Conservation (phyloP, 2,797 vertebrate species). For the Amniataba percoides region DNA sequence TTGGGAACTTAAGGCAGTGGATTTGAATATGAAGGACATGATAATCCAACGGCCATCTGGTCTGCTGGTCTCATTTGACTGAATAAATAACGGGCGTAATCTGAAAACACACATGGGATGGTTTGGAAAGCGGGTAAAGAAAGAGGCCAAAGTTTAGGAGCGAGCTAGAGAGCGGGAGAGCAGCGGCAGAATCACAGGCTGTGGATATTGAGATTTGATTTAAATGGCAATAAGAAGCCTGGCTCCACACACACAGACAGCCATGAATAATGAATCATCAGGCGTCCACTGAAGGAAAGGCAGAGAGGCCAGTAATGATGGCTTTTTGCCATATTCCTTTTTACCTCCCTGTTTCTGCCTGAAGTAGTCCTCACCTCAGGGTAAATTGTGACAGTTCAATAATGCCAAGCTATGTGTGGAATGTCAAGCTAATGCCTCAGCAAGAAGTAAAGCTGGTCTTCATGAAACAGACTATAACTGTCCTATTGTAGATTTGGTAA, state of each 20-base stretch:
- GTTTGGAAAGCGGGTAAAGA: conserved; percentile 70
- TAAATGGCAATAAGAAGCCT: conserved; percentile 85
- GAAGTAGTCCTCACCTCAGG: conserved; percentile 79
- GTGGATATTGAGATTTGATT: conserved; percentile 83
- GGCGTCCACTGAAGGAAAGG: conserved; percentile 61
- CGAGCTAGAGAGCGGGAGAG: conserved; percentile 50
- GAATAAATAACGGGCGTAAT: conserved; percentile 86
- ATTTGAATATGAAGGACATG: conserved; percentile 88
- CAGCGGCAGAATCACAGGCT: conserved; percentile 56
- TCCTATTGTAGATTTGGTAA: conserved; percentile 6
- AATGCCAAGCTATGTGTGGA: conserved; percentile 87
- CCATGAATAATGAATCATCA: conserved; percentile 84
- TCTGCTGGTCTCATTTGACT: conserved; percentile 82
- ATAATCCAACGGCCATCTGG: conserved; percentile 89
- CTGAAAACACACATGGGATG: conserved; percentile 83
- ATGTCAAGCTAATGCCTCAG: conserved; percentile 84
- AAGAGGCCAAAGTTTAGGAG: conserved; percentile 76
- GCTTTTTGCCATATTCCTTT: conserved; percentile 74
- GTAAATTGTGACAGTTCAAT: conserved; percentile 87
- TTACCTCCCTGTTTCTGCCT: conserved; percentile 70
- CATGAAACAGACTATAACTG: conserved; percentile 51
- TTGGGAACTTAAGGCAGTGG: conserved; percentile 80
- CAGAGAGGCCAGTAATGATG: conserved; percentile 69
- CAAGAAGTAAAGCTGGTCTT: conserved; percentile 64
- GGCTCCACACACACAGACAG: conserved; percentile 76